Conservation (phyloP, 1,140 invertebrate genomes). For the Brachionus asplanchnoidis region DNA sequence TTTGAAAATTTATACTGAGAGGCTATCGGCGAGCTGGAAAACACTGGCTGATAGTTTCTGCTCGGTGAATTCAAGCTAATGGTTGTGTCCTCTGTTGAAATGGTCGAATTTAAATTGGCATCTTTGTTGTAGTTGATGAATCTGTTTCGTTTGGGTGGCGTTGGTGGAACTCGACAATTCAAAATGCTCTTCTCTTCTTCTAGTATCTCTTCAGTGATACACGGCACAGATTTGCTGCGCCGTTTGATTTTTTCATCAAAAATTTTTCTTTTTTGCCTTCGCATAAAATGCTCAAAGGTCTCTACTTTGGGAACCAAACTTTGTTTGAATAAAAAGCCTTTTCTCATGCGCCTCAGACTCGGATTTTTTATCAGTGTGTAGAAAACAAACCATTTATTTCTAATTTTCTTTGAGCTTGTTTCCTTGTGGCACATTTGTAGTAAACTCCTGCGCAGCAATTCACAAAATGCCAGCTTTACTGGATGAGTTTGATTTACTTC, state of each 20-base stretch:
- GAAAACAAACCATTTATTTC: conserved; percentile 25
- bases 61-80: neutral
- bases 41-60: neutral
- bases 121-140: neutral
- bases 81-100: neutral
- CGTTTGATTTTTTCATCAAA: conserved; percentile 12
- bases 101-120: neutral
- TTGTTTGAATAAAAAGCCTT: conserved; percentile 20
- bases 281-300: conserved; percentile 6
- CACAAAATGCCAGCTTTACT: conserved; percentile 16
- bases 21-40: neutral
- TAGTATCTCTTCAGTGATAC: neutral
- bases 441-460: neutral
- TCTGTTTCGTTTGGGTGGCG: neutral
- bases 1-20: conserved; percentile 20
- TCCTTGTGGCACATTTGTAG: neutral
- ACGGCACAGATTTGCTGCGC: conserved; percentile 8
- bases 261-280: neutral
- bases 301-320: conserved; percentile 7
- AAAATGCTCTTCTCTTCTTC: neutral
- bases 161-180: neutral
- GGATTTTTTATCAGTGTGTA: conserved; percentile 31
- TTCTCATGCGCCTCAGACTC: neutral
- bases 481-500: conserved; percentile 42
- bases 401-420: neutral